Base-by-base conservation (phyloP, 1,140 invertebrate species). In the Danaus melanippus region DNA sequence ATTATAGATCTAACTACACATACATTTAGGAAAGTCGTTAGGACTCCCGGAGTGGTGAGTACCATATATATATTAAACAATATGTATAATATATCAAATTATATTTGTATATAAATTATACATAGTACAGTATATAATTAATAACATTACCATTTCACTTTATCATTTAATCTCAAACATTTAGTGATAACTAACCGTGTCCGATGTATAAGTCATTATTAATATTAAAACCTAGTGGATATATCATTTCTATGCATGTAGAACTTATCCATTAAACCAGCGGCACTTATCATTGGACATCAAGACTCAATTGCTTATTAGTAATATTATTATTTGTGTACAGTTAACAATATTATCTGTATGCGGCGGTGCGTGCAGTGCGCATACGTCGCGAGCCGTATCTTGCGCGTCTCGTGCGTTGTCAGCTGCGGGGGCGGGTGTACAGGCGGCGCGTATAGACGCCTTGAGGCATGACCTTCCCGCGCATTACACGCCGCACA, bases 381-480 rank as follows among this genome's bases (percentile, higher is more conserved):
- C 90, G 53, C 91, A 90, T 60, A 86, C 93, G 45, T 88, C 89
- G 40, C 86, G 92, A 11, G 91, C 93, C n/a, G 81, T 77, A 50
- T 32, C 60, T 48, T 69, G 43, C n/a, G 79, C 71, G 10, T 59
- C 69, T 52, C 75, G 75, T n/a, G 53, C 74, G 61, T 64, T 87
- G 59, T n/a, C 21, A 8, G 60, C 70, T 11, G 71, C 74, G 62
- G 78, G 76, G n/a, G 61, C 76, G 55, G 61, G 46, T 17, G 60
- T 63, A 48, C 64, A 79, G 45, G 92, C 95, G 69, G 89, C 89
- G 10, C 89, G 93, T 46, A 89, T 96, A n/a, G 93, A 96, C 84
- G 93, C 92, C 10, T 91, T 94, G 66, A 88, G 89, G 1, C 94
- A 96, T 84, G 93, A 95, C 84, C 84, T 96, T 51, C 93, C 93